Evolutionary conservation across 1,140 invertebrate species (phyloP).

Genomic region (Drosophila mayri): DNA sequence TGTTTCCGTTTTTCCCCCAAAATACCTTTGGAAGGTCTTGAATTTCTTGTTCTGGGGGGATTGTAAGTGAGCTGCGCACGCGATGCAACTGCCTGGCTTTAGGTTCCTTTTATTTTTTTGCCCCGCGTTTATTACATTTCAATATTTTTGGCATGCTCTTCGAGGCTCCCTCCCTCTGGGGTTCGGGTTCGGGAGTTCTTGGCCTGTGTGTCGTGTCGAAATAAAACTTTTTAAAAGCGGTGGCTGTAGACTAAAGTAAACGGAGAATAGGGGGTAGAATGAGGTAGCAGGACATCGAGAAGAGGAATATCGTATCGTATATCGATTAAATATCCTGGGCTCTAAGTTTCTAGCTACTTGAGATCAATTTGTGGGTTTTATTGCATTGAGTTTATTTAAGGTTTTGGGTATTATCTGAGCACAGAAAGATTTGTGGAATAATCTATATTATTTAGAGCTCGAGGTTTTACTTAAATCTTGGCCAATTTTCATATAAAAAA

Average conservation of each 20-base stretch:
- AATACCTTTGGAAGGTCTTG: neutral
- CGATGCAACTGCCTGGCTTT: slow-evolving; percentile 50
- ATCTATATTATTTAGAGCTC: too few species aligned
- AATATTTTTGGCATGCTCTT: slow-evolving; percentile 70
- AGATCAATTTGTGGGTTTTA: neutral
- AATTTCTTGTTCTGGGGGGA: neutral
- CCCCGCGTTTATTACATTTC: slow-evolving; percentile 67
- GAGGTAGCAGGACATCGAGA: neutral
- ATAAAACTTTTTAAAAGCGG: slow-evolving; percentile 53
- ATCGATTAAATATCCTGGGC: slow-evolving; percentile 7
- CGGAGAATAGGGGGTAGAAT: neutral
- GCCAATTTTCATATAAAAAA: neutral
- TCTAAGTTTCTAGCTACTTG: slow-evolving; percentile 1
- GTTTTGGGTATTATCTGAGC: too few species aligned
- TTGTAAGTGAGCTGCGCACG: slow-evolving; percentile 67
- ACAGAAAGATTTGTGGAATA: too few species aligned
- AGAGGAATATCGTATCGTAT: neutral
- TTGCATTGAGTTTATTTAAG: neutral
- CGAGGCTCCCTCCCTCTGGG: neutral
- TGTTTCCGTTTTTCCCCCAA: slow-evolving; percentile 6
- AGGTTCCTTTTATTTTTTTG: neutral
- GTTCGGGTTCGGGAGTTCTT: neutral
- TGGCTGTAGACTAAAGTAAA: neutral
- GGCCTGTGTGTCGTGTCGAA: slow-evolving; percentile 53
- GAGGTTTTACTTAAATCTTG: too few species aligned